phyloP scores from a whole-genome alignment of 2,797 vertebrate species.

The Pseudochirops cupreus region DNA sequence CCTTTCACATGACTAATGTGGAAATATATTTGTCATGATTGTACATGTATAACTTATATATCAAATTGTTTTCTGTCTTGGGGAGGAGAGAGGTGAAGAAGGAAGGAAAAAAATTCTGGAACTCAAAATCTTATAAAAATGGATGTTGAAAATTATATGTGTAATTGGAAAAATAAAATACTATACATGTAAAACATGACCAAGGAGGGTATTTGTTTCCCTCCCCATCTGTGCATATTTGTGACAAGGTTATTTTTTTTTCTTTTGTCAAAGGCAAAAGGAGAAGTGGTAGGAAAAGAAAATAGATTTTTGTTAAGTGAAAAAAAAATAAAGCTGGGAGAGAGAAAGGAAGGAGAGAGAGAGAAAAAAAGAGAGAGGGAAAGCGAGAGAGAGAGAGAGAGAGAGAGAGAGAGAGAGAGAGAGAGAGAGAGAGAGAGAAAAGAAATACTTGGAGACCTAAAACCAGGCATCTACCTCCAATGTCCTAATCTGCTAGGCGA shows the following conservation, averaged over 20 bases:
- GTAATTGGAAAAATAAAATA: too few species aligned
- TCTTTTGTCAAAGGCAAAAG: background rate
- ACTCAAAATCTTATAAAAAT: too few species aligned
- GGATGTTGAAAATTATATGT: too few species aligned
- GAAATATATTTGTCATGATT: too few species aligned
- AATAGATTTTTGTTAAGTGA: background rate
- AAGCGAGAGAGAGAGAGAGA: background rate
- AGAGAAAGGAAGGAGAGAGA: background rate
- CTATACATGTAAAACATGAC: background rate
- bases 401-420: background rate
- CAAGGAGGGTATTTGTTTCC: background rate
- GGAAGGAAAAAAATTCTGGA: too few species aligned
- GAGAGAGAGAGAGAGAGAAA: background rate
- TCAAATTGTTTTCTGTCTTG: too few species aligned
- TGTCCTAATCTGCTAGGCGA: too few species aligned
- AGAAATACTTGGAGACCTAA: too few species aligned
- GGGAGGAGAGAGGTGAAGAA: too few species aligned
- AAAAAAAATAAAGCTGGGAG: background rate
- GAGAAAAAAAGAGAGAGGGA: background rate
- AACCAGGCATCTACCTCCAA: too few species aligned
- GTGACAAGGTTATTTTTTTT: background rate
- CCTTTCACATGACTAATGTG: too few species aligned
- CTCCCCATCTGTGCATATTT: background rate
- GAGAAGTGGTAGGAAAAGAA: background rate
- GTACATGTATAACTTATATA: too few species aligned